Evolutionary conservation across 2,797 vertebrate species (phyloP).

Genomic region (Oreochromis grahami): DNA sequence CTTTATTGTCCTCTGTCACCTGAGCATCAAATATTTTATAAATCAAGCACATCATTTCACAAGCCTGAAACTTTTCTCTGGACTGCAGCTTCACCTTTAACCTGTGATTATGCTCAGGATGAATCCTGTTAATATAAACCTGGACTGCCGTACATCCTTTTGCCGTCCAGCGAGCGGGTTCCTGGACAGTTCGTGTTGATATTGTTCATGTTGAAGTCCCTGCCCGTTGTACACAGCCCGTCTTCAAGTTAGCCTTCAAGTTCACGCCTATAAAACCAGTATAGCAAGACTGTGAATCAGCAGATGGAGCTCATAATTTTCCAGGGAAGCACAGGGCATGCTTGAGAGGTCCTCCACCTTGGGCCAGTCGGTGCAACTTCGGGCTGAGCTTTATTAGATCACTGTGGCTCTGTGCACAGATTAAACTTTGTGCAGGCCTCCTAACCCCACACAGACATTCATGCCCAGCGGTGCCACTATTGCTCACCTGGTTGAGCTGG

Average conservation of each 20-base stretch:
- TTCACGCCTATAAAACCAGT: neutral
- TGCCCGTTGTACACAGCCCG: too few relatives aligned
- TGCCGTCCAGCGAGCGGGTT: too few relatives aligned
- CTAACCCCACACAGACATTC: neutral
- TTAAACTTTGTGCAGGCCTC: neutral
- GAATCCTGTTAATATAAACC: too few relatives aligned
- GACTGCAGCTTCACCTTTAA: neutral
- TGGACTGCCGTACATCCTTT: too few relatives aligned
- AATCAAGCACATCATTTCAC: neutral
- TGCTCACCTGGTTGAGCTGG: neutral
- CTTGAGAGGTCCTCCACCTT: neutral
- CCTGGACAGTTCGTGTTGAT: too few relatives aligned
- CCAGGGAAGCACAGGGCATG: too few relatives aligned
- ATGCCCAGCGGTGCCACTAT: neutral
- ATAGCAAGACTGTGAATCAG: neutral
- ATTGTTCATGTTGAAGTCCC: too few relatives aligned
- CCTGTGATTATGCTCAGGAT: neutral
- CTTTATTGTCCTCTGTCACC: neutral
- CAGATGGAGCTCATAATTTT: neutral
- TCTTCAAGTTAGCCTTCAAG: neutral
- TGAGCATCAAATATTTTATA: neutral
- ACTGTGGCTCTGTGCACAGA: neutral
- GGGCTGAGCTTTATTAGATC: accelerated
- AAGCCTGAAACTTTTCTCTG: neutral
- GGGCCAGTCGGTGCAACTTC: accelerated